These are phyloP conservation scores for Drosophila leonis DNA, from an alignment of 2,888 invertebrate species.

Conservation along the genomic window DNA sequence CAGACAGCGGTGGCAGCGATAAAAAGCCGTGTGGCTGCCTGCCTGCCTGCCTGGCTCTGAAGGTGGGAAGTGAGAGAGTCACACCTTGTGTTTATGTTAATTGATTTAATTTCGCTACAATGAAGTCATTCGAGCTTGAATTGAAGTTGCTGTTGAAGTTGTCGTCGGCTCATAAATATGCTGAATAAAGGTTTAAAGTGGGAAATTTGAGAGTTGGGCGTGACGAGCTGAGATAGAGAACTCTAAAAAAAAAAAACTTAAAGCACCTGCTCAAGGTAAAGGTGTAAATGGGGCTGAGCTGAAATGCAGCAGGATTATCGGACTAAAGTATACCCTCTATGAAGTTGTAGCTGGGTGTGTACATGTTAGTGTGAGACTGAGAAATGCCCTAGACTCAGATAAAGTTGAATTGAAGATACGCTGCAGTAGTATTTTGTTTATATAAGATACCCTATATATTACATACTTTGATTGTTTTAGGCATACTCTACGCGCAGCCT, in stretches of 20 bases:
- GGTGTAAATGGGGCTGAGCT: constrained; percentile 34
- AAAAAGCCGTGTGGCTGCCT: constrained; percentile 32
- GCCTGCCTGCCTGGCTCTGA: neutral
- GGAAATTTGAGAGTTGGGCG: constrained; percentile 5
- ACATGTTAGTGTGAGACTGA: neutral
- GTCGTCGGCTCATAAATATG: constrained; percentile 71
- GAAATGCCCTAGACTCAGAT: neutral
- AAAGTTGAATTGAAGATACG: no score
- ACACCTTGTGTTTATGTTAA: constrained; percentile 68
- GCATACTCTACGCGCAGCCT: neutral
- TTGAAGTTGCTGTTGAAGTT: constrained; percentile 9
- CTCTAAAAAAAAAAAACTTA: neutral
- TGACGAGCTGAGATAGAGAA: neutral
- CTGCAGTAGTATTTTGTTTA: no score
- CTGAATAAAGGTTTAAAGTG: constrained; percentile 22
- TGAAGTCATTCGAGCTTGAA: constrained; percentile 66
- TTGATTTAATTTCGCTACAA: constrained; percentile 79
- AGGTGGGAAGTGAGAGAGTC: constrained; percentile 29
- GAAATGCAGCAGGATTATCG: neutral
- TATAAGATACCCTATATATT: no score
- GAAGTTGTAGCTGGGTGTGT: no score
- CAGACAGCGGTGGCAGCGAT: constrained; percentile 44
- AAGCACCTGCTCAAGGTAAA: constrained; percentile 28
- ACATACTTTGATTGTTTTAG: neutral
- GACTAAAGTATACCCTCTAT: neutral